Percentiles rank a stretch among this genome's conserved stretches.
phyloP scores from a whole-genome alignment of 2,113 vertebrate species.

The Collichthys lucidus region DNA sequence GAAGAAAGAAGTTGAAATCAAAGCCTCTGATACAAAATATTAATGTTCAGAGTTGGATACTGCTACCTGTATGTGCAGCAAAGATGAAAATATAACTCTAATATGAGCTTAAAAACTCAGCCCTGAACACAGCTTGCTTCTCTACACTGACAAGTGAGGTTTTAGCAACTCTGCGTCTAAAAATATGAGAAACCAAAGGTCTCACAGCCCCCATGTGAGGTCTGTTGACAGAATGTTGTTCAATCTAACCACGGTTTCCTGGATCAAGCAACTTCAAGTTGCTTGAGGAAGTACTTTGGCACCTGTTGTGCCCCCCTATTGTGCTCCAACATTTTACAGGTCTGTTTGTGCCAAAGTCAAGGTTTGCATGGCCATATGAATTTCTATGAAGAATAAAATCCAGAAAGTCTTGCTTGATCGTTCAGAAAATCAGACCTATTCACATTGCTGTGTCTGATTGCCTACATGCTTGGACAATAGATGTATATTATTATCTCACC shows the following conservation, averaged over 20 bases:
- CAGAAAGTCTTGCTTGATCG: too few relatives aligned
- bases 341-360: not conserved
- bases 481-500: too few relatives aligned
- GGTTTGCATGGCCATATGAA: not conserved
- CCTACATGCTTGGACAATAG: too few relatives aligned
- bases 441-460: too few relatives aligned
- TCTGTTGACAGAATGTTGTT: not conserved
- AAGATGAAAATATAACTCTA: too few relatives aligned
- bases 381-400: too few relatives aligned
- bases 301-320: not conserved
- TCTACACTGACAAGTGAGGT: too few relatives aligned
- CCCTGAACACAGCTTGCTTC: too few relatives aligned
- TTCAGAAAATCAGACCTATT: too few relatives aligned
- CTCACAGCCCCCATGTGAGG: not conserved
- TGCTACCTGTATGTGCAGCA: too few relatives aligned
- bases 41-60: not conserved
- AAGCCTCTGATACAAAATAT: conserved; percentile 6
- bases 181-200: not conserved
- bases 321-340: not conserved
- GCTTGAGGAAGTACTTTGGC: conserved; percentile 4
- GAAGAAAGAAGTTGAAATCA: conserved; percentile 13
- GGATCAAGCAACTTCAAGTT: not conserved
- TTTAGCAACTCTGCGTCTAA: not conserved
- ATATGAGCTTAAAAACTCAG: not conserved
- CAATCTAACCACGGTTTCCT: conserved; percentile 13